Conservation (phyloP, 2,113 vertebrate genomes). For the Charadrius vociferus region DNA sequence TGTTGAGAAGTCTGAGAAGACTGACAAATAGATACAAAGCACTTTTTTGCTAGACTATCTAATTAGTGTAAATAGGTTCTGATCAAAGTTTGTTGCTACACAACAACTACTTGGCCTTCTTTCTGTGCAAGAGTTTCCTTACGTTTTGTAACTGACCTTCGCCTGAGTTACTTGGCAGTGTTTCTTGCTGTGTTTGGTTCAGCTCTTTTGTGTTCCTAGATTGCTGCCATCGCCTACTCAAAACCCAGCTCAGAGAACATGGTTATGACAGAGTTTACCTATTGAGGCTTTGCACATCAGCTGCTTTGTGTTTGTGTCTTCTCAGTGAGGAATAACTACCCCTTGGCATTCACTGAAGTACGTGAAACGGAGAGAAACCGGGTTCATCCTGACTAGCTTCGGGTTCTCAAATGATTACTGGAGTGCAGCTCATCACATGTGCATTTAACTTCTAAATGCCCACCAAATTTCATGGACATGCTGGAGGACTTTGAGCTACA, state of each 20-base stretch:
- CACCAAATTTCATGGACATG: not conserved
- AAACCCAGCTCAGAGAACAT: not conserved
- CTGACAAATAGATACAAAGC: not conserved
- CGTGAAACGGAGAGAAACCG: not conserved
- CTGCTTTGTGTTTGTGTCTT: not conserved
- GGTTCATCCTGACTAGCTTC: not conserved
- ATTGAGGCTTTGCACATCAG: not conserved
- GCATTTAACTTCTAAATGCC: not conserved
- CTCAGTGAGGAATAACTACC: not conserved
- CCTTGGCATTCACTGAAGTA: not conserved
- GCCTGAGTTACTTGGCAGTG: not conserved
- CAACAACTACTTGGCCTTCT: not conserved
- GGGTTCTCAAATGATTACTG: not conserved
- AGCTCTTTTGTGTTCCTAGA: not conserved
- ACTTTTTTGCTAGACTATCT: not conserved
- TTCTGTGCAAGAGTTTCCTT: not conserved
- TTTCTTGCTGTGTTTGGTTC: not conserved
- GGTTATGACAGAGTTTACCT: not conserved
- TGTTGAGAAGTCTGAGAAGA: not conserved
- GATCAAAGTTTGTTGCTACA: not conserved
- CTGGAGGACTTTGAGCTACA: not conserved
- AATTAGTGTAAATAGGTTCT: not conserved
- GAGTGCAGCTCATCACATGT: not conserved
- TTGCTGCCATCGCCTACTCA: not conserved
- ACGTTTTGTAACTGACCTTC: not conserved